Evolutionary conservation across 1,140 invertebrate genomes (phyloP).

Genomic region (Apis dorsata): DNA sequence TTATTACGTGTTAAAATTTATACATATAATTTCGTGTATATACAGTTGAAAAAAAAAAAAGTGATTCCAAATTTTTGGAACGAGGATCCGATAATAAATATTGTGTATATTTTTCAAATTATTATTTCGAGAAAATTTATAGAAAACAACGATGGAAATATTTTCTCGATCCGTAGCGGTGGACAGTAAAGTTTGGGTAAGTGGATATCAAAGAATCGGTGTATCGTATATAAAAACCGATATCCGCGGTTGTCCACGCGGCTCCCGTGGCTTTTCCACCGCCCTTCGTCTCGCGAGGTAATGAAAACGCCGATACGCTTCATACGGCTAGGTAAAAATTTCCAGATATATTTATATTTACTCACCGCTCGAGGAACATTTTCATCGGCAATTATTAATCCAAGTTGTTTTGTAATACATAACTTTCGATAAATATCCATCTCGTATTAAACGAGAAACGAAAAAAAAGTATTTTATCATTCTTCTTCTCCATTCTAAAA

Average conservation of each 20-base stretch:
- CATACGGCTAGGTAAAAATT: conserved; percentile 30
- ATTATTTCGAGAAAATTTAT: neutral
- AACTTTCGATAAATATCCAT: neutral
- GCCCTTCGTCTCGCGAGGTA: conserved; percentile 13
- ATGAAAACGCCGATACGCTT: conserved; percentile 45
- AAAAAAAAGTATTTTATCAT: too few relatives aligned
- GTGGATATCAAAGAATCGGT: neutral
- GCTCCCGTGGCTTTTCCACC: conserved; percentile 19
- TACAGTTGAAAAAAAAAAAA: too few relatives aligned
- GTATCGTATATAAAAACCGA: conserved; percentile 5
- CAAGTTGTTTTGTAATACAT: neutral
- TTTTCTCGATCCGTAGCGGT: neutral
- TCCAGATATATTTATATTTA: conserved; percentile 34
- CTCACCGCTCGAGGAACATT: neutral
- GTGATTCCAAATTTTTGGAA: too few relatives aligned
- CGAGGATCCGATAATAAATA: too few relatives aligned
- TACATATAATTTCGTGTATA: too few relatives aligned
- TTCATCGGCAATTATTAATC: conserved; percentile 19
- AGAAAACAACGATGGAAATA: neutral
- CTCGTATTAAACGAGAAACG: too few relatives aligned
- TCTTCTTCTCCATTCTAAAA: too few relatives aligned
- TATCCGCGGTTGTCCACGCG: conserved; percentile 18
- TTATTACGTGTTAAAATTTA: too few relatives aligned
- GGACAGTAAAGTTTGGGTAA: neutral
- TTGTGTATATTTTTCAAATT: too few relatives aligned